These are phyloP conservation scores for Probosciger aterrimus DNA, from an alignment of 2,113 vertebrate species.

Conservation along the genomic window DNA sequence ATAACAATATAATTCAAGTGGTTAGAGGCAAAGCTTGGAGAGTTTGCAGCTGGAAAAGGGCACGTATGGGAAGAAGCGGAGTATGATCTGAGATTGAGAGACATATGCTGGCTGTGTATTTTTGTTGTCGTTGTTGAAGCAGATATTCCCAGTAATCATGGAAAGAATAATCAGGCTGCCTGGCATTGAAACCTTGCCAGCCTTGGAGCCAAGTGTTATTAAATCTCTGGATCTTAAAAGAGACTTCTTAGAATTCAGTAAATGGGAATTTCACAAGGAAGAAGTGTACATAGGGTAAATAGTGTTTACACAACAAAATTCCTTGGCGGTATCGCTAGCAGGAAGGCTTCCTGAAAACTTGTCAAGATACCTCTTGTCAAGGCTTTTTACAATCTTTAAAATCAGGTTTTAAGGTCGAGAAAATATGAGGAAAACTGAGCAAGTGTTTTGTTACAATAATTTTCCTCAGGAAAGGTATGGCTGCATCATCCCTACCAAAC, in stretches of 20 bases:
- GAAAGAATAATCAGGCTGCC: conserved; percentile 20
- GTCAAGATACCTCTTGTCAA: conserved; percentile 14
- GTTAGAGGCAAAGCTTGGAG: conserved; percentile 4
- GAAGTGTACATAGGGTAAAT: background rate
- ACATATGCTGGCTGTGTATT: background rate
- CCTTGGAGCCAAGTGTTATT: background rate
- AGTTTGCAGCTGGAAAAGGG: conserved; percentile 43
- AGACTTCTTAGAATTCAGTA: conserved; percentile 1
- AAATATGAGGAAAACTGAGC: background rate
- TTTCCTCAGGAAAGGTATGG: background rate
- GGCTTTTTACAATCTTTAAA: background rate
- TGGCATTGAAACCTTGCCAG: conserved; percentile 30
- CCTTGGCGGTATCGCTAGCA: conserved; percentile 8
- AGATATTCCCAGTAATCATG: conserved; percentile 22
- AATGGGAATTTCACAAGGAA: conserved; percentile 8
- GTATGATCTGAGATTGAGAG: background rate
- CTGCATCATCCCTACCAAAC: background rate
- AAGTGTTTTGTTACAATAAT: background rate
- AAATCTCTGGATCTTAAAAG: conserved; percentile 20
- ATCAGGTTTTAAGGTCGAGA: background rate
- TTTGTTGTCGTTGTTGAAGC: background rate
- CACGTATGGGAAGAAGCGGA: background rate
- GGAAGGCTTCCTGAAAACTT: conserved; percentile 21
- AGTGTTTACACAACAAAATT: conserved; percentile 43
- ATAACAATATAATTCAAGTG: conserved; percentile 2